Evolutionary conservation across 92 coral and sea anemone genomes (phyloP).

Genomic region (Epizoanthus fatuus): DNA sequence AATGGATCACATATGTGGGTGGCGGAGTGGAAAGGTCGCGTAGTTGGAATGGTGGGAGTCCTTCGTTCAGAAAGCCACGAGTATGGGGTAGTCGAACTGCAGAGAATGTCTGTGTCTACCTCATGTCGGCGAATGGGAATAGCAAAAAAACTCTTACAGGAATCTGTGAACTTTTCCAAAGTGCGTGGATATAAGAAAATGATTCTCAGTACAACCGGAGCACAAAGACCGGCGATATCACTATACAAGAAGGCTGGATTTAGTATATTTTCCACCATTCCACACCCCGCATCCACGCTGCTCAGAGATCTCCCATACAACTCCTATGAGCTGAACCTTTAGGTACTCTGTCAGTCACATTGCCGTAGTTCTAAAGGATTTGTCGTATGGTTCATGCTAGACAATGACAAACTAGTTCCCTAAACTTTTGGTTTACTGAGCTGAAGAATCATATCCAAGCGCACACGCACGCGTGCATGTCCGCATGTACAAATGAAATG

Average conservation of each 20-base stretch:
- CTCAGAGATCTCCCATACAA: conserved; percentile 39
- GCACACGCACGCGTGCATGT: too few species aligned
- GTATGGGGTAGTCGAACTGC: conserved; percentile 78
- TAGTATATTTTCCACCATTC: conserved; percentile 38
- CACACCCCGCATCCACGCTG: conserved; percentile 35
- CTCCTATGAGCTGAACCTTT: conserved; percentile 28
- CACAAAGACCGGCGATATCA: conserved; percentile 79
- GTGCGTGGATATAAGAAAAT: conserved; percentile 58
- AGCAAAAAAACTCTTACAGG: conserved; percentile 72
- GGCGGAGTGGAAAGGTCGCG: conserved; percentile 85
- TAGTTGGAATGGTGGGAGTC: conserved; percentile 91
- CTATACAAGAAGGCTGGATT: conserved; percentile 72
- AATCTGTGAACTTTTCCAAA: conserved; percentile 69
- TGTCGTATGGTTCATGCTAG: too few species aligned
- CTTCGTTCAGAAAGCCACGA: conserved; percentile 61
- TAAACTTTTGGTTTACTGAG: too few species aligned
- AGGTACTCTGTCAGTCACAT: too few species aligned
- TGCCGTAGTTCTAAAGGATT: too few species aligned
- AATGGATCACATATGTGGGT: conserved; percentile 80
- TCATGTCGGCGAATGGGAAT: conserved; percentile 81
- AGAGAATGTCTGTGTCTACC: conserved; percentile 85
- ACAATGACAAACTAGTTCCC: too few species aligned
- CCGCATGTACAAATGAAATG: too few species aligned
- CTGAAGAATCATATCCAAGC: too few species aligned
- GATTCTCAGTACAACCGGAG: conserved; percentile 84